A percentile compares a stretch with the other conserved stretches of the same genome.
These are phyloP conservation scores for Brenthis daphne DNA, from an alignment of 2,888 invertebrate species.

Conservation along the genomic window DNA sequence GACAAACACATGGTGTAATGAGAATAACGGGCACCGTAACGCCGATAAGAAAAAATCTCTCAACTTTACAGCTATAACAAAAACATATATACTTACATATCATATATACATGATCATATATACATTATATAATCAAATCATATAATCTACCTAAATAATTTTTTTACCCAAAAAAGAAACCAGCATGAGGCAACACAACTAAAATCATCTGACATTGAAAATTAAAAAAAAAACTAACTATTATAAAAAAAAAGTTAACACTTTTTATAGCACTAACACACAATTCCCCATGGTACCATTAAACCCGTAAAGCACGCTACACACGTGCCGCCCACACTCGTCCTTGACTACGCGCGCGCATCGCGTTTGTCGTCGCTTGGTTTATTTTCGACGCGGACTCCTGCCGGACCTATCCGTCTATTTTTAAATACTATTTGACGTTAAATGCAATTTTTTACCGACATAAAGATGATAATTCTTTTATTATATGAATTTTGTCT, in stretches of 20 bases:
- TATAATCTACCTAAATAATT: too few species aligned
- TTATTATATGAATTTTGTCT: too few species aligned
- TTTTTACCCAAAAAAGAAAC: too few species aligned
- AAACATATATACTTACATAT: too few species aligned
- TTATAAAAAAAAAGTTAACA: constrained; percentile 2
- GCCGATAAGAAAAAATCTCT: too few species aligned
- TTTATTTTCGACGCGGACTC: constrained; percentile 32
- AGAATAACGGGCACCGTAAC: too few species aligned
- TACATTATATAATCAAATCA: too few species aligned
- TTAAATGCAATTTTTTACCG: not conserved
- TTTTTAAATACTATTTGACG: constrained; percentile 25
- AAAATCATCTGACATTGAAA: not conserved
- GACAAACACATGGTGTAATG: too few species aligned
- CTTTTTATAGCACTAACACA: constrained; percentile 8
- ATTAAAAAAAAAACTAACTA: not conserved
- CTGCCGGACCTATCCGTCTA: constrained; percentile 33
- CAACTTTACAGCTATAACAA: too few species aligned
- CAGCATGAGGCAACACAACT: not conserved
- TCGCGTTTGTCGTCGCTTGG: constrained; percentile 29
- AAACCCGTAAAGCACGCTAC: constrained; percentile 29
- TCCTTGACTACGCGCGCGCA: constrained; percentile 37
- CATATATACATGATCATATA: too few species aligned
- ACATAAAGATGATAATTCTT: too few species aligned
- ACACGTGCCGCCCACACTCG: constrained; percentile 38
- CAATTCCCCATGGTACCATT: constrained; percentile 26